Base-by-base conservation (phyloP, 2,113 vertebrate species). In the Bubo scandiacus region DNA sequence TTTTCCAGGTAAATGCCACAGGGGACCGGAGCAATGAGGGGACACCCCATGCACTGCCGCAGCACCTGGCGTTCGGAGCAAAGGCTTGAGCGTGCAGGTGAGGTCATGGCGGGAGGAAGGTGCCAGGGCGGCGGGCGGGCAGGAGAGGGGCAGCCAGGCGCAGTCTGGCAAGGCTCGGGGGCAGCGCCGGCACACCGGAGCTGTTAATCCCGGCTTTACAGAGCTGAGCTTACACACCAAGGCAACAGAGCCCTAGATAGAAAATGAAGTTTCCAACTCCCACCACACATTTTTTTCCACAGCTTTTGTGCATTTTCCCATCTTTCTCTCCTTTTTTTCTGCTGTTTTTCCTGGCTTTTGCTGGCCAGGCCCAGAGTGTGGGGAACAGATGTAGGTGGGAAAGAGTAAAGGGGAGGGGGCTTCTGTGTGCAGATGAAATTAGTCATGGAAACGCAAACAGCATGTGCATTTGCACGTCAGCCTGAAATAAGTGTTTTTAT, bases 381-480 rank as follows among this genome's bases (percentile, higher is more conserved):
- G 86, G 65, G 96, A 96, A 54, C 96, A 97, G 96, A 95, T 95
- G 96, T 67, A 81, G 92, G 87, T 92, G 65, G 92, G 83, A 71
- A 82, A 32, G 94, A 85, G 91, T 36, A 59, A 58, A 58, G 63
- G 82, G 75, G 88, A 94, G 94, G 91, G 91, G 71, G 83, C 89
- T 95, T 54, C 90, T 70, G 21, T 5, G 79, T 27, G 83, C 83
- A 67, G 89, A 75, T 92, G 79, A 92, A 92, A 52, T 92, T 52
- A 81, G 94, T 93, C 78, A 70, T 88, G 91, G 94, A 92, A 97
- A 93, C n/a, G 21, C 90, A 79, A 84, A 45, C 73, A 85, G 73
- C 82, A 59, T 89, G 78, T 81, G 92, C 80, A 6, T 67, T 94
- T 10, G 34, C 96, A 95, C 80, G 65, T 78, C 92, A 96, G 82